Evolutionary conservation across 1,140 invertebrate species (phyloP), one percentile per base, ranked within the genome.

Genomic region (Cepaea nemoralis): DNA sequence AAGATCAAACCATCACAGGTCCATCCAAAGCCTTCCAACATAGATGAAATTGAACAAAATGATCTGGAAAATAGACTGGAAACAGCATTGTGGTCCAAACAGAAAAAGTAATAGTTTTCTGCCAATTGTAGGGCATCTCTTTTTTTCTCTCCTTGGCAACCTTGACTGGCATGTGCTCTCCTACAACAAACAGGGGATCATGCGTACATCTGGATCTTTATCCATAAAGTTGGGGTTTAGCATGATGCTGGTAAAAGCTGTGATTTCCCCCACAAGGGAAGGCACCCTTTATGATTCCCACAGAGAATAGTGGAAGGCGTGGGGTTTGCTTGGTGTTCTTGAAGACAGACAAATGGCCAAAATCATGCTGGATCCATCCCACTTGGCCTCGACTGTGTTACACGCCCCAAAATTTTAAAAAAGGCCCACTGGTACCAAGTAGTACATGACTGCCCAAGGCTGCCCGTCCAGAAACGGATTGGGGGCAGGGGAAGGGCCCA

Each of bases 171-270:
- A 91, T 91, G 16, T 86, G 84, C 14, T 91, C 87, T 24, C 91
- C 91, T 42, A 92, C 84, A 33, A 91, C 90, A 89, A 92, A 91
- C 45, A 91, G 59, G 27, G 85, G 81, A 12, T 92, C 91, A 37
- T 70, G 40, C 91, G 77, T 39, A 91, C 90, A 87, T 92, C 91
- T 66, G 91, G 91, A 67, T 92, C 91, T 82, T 92, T 92, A 39
- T 88, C 84, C 55, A 92, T 90, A n/a, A 75, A n/a, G 22, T 24
- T 3, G n/a, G 1, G 91, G 91, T 83, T 92, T 92, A 40, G 91
- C 88, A 86, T 92, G 91, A 82, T 92, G 91, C 73, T 91, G 90
- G 76, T 89, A 91, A 83, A 91, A 91, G 87, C 91, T 89, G 79
- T 91, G 88, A 77, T 91, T 91, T 91, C 91, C 91, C 91, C 91